These are phyloP conservation scores for Leptopterna dolabrata DNA, from an alignment of 2,888 invertebrate genomes.

Conservation along the genomic window DNA sequence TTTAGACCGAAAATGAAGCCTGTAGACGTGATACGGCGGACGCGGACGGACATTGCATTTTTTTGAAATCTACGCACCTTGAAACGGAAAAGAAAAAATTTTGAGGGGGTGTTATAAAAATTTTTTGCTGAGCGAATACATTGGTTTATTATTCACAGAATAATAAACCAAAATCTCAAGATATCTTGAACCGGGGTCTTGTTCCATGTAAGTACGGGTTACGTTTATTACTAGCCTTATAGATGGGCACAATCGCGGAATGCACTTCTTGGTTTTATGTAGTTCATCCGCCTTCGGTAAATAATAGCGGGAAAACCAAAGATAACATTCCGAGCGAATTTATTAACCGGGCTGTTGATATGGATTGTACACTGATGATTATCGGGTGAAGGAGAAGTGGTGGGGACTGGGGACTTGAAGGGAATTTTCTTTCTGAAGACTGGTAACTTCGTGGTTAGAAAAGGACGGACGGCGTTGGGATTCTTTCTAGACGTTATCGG, in stretches of 20 bases:
- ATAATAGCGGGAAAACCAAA: neutral
- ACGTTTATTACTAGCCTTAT: neutral
- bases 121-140: no score
- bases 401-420: neutral
- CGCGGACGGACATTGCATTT: no score
- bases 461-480: neutral
- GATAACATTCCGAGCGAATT: conserved; percentile 18
- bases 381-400: neutral
- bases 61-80: no score
- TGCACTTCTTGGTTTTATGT: neutral
- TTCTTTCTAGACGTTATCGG: conserved; percentile 24
- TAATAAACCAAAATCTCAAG: no score
- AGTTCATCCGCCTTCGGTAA: neutral
- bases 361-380: conserved; percentile 18
- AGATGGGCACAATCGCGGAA: neutral
- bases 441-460: neutral
- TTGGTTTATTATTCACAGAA: no score
- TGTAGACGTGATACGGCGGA: no score
- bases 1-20: no score
- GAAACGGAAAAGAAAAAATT: no score
- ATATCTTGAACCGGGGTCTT: no score
- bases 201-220: neutral
- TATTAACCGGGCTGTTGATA: conserved; percentile 4
- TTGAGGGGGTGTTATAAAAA: no score
- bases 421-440: neutral